phyloP scores from a whole-genome alignment of 1,140 invertebrate genomes.

The Drosophila ironensis region DNA sequence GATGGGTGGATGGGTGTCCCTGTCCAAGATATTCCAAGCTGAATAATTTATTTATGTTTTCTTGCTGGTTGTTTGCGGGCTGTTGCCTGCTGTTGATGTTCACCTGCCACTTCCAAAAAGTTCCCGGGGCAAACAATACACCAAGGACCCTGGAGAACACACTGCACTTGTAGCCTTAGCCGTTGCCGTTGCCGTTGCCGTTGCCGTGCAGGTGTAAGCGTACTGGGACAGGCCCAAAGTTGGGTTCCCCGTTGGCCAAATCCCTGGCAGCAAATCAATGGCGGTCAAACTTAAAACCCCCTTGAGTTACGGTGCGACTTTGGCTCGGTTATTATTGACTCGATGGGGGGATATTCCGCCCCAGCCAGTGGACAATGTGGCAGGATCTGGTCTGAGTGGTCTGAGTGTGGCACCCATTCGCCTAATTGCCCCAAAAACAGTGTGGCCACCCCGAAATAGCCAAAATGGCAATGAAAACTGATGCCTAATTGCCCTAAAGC shows the following conservation, averaged over 20 bases:
- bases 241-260: constrained; percentile 25
- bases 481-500: constrained; percentile 28
- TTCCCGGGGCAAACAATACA: neutral
- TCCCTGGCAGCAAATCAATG: constrained; percentile 30
- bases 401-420: too few species aligned
- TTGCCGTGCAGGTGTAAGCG: neutral
- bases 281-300: constrained; percentile 14
- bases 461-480: constrained; percentile 33
- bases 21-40: neutral
- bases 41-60: constrained; percentile 30
- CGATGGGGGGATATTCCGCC: too few species aligned
- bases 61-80: neutral
- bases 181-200: too few species aligned
- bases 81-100: neutral
- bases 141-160: constrained; percentile 8
- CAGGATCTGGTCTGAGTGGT: too few species aligned
- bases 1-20: neutral
- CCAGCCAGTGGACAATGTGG: too few species aligned
- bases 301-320: constrained; percentile 14
- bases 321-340: constrained; percentile 22
- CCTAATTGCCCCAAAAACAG: constrained; percentile 26
- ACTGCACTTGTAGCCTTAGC: neutral
- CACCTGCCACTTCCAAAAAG: neutral
- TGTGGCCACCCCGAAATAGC: constrained; percentile 18
- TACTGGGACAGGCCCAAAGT: constrained; percentile 7